Percentiles rank a stretch among this genome's conserved stretches.
phyloP scores from a whole-genome alignment of 2,113 vertebrate species.

The Leptobrachium ailaonicum region DNA sequence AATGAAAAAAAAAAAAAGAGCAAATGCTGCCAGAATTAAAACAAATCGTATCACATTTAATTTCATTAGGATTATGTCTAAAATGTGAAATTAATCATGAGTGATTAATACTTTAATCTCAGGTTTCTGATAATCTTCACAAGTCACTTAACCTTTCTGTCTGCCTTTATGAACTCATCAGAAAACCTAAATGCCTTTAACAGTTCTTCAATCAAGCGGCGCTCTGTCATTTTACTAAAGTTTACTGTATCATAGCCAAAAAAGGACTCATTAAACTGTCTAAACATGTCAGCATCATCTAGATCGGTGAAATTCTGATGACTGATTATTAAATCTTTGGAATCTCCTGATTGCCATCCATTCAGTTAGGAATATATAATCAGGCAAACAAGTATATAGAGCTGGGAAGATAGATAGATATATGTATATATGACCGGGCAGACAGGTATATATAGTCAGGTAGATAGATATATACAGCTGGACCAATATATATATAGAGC shows the following conservation, averaged over 20 bases:
- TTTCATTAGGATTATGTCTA: conserved; percentile 36
- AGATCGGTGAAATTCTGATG: too few species aligned
- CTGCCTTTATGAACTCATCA: conserved; percentile 35
- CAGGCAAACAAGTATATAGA: too few species aligned
- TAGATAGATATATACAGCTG: too few species aligned
- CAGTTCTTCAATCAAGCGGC: background rate
- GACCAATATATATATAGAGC: too few species aligned
- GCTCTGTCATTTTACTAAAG: conserved; percentile 22
- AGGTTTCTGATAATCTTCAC: conserved; percentile 35
- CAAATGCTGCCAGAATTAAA: background rate
- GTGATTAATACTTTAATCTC: conserved; percentile 46
- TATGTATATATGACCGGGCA: too few species aligned
- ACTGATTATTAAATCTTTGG: too few species aligned
- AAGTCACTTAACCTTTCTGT: conserved; percentile 45
- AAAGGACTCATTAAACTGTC: background rate
- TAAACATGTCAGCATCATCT: too few species aligned
- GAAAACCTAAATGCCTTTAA: conserved; percentile 26
- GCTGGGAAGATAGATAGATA: too few species aligned
- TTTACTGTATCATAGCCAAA: conserved; percentile 7
- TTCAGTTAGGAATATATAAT: too few species aligned
- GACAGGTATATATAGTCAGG: too few species aligned
- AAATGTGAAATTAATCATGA: conserved; percentile 43
- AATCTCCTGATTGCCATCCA: too few species aligned
- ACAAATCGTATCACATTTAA: conserved; percentile 1
- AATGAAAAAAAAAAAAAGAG: background rate